Base-by-base conservation (phyloP, 2,888 invertebrate genomes). In the Hirtodrosophila alboralis region DNA sequence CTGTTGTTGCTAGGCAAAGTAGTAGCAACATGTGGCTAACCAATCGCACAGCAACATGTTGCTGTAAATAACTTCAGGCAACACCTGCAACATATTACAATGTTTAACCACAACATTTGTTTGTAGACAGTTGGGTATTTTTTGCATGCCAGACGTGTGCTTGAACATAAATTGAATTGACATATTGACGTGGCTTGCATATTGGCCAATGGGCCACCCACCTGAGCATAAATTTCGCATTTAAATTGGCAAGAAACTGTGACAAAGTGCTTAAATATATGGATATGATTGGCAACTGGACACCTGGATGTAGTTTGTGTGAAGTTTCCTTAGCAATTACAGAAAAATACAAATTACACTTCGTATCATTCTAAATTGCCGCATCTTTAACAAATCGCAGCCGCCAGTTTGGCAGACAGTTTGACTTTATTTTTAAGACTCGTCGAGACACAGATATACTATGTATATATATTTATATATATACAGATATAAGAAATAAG, bases 161-260 rank as follows among this genome's bases (percentile, higher is more conserved):
- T 8, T 54, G 67, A 58, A 61, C 67, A 75, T 75, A 75, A 75
- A 75, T 75, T 41, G 38, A 72, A 76, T 72, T 75, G 74, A 75
- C 74, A 75, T 72, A 48, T 75, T 72, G 74, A 75, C 74, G 74
- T 76, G 68, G 47, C 54, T 64, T 48, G 68, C 73, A 54, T 68
- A 34, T 48, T 59, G 51, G 36, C 26, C 33, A 38, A 33, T 26
- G 36, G 62, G 45, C 74, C 74, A 75, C 74, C 74, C 76, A 76
- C 73, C 30, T 30, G 36, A 28, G n/a, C 52, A 59, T 64, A 44
- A 60, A 67, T 56, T 75, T 41, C 23, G 26, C 47, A 65, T 68
- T 62, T 60, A 60, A 62, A 60, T 63, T 7, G 57, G 30, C 51
- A 34, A 33, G 6, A n/a, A 8, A 38, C 37, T 16, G n/a, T 8